phyloP scores from a whole-genome alignment of 2,113 vertebrate species.

The Regulus satrapa region DNA sequence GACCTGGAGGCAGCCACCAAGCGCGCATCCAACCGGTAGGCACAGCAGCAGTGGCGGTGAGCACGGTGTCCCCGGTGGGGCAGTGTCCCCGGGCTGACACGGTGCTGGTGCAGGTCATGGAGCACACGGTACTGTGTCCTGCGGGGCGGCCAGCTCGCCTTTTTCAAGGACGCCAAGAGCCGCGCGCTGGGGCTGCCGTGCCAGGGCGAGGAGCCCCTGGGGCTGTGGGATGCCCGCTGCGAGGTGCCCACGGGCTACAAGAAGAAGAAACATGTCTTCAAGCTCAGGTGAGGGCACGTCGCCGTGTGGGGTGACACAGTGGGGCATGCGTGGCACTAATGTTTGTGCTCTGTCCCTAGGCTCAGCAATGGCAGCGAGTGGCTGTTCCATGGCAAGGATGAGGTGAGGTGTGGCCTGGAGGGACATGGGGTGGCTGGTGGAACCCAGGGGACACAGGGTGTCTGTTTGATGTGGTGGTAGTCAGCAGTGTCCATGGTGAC shows the following conservation, averaged over 20 bases:
- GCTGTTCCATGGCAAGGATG: conserved; percentile 95
- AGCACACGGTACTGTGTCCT: conserved; percentile 92
- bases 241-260: conserved; percentile 89
- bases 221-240: conserved; percentile 79
- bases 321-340: not conserved
- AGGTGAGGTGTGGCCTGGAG: conserved; percentile 74
- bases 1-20: conserved; percentile 89
- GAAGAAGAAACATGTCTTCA: conserved; percentile 95
- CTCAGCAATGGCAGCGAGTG: conserved; percentile 89
- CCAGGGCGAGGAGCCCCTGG: conserved; percentile 87
- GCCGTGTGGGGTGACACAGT: fast-evolving
- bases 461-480: too few species aligned
- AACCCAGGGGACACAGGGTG: fast-evolving
- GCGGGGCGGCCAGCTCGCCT: conserved; percentile 82
- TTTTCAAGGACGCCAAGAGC: conserved; percentile 91
- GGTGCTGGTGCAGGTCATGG: conserved; percentile 82
- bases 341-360: conserved; percentile 68
- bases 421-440: fast-evolving
- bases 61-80: fast-evolving
- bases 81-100: not conserved
- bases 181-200: conserved; percentile 81
- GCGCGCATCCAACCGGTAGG: conserved; percentile 88
- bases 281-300: conserved; percentile 76
- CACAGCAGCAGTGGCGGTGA: fast-evolving
- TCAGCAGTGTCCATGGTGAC: too few species aligned